Evolutionary conservation across 2,888 invertebrate genomes (phyloP), one percentile per base, ranked within the genome.

Genomic region (Scaptomyza caliginosa): DNA sequence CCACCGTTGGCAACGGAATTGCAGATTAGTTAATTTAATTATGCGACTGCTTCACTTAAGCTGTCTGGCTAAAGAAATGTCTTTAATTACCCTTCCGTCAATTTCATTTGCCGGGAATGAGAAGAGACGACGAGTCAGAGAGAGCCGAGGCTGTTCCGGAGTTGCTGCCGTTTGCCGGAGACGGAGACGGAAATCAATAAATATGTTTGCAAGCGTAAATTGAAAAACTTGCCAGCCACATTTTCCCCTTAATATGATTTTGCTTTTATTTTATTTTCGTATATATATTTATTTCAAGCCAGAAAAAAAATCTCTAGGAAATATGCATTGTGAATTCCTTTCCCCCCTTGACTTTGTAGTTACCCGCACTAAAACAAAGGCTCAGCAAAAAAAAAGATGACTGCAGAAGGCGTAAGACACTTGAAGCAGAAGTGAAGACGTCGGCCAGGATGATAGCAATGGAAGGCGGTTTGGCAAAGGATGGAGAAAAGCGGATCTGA

Each of bases 191-290:
- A 84, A 80, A 84, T 81, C 81, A 84, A 81, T 84, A 84, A 81
- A 81, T 84, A 81, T 84, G 84, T 84, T 81, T 67, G 77, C 73
- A 75, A 73, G 80, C 64, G 65, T 54, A 80, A 72, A 83, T 80
- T 73, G 70, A 80, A 80, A 83, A 80, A 77, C 77, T 77, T 77
- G 60, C 66, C 63, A 66, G 76, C 63, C 73, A 69, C 80, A 74
- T 67, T 83, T 59, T 57, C 55, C 7, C 59, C 50, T 63, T 70
- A 69, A 69, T 65, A 80, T 69, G 46, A 72, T 62, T 68, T 62
- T 54, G 32, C 52, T 43, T 38, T 36, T 46, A 39, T 34, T 38
- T 46, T 62, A 60, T 50, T 49, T 30, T 7, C 52, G 49, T 60
- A 23, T 32, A 45, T 21, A 43, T 56, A 49, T 42, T 52, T 23